phyloP scores from a whole-genome alignment of 2,113 vertebrate species.

The Hemiprocne comata region DNA sequence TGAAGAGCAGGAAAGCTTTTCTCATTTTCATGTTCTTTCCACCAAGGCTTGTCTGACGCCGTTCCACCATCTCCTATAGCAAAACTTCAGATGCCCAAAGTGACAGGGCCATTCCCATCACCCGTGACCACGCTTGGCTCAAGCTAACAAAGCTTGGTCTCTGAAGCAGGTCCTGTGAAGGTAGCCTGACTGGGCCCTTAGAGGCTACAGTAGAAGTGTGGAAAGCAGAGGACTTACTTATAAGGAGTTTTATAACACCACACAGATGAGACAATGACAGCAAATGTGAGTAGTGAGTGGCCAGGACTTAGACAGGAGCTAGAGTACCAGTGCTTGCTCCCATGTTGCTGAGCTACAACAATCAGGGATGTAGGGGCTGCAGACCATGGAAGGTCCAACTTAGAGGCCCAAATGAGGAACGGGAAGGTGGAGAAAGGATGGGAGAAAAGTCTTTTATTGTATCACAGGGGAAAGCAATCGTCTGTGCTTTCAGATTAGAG shows the following conservation, averaged over 20 bases:
- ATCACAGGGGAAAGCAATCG: neutral
- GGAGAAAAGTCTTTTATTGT: neutral
- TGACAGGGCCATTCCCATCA: accelerated
- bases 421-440: neutral
- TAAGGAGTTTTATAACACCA: neutral
- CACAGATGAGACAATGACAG: no score
- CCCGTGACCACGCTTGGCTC: accelerated
- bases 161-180: neutral
- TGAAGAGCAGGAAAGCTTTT: neutral
- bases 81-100: neutral
- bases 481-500: neutral
- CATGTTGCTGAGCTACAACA: accelerated
- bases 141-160: neutral
- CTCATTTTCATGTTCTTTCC: neutral
- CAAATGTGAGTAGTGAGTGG: accelerated
- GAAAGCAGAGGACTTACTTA: neutral
- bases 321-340: neutral
- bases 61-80: neutral
- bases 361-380: accelerated
- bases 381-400: neutral
- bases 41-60: neutral
- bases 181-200: neutral
- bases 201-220: neutral
- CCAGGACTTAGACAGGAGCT: neutral
- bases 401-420: neutral